Evolutionary conservation across 2,113 vertebrate genomes (phyloP).

Genomic region (Sinocyclocheilus anophthalmus): DNA sequence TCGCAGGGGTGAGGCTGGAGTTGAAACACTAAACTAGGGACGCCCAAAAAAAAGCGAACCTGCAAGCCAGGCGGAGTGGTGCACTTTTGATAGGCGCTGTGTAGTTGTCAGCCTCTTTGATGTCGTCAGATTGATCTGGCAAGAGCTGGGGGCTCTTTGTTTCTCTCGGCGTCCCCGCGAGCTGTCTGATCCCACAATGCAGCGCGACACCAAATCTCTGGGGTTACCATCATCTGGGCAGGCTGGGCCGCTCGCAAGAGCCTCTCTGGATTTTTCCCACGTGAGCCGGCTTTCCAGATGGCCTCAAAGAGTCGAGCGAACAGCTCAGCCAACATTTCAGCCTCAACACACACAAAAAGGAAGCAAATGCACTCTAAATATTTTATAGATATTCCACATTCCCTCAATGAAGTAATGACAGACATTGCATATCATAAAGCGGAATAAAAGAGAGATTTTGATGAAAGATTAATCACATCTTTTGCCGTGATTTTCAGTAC

Average conservation of each 20-base stretch:
- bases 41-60: conserved; percentile 24
- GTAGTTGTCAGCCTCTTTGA: conserved; percentile 61
- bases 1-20: conserved; percentile 19
- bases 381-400: conserved; percentile 60
- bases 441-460: conserved; percentile 52
- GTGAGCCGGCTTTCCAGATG: conserved; percentile 63
- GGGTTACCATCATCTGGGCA: conserved; percentile 63
- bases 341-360: conserved; percentile 49
- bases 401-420: conserved; percentile 53
- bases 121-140: conserved; percentile 60
- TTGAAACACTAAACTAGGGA: conserved; percentile 33
- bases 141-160: conserved; percentile 48
- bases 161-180: conserved; percentile 41
- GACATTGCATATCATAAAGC: conserved; percentile 49
- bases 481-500: conserved; percentile 48
- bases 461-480: conserved; percentile 57
- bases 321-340: conserved; percentile 58
- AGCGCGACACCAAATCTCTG: conserved; percentile 53
- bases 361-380: conserved; percentile 60
- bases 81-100: conserved; percentile 56
- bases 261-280: conserved; percentile 54
- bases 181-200: conserved; percentile 58
- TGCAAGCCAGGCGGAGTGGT: conserved; percentile 33
- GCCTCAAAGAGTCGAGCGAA: conserved; percentile 62
- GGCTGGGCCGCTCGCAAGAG: conserved; percentile 46